These are phyloP conservation scores for Phymastichus coffea DNA, from an alignment of 1,140 invertebrate species.

Conservation along the genomic window DNA sequence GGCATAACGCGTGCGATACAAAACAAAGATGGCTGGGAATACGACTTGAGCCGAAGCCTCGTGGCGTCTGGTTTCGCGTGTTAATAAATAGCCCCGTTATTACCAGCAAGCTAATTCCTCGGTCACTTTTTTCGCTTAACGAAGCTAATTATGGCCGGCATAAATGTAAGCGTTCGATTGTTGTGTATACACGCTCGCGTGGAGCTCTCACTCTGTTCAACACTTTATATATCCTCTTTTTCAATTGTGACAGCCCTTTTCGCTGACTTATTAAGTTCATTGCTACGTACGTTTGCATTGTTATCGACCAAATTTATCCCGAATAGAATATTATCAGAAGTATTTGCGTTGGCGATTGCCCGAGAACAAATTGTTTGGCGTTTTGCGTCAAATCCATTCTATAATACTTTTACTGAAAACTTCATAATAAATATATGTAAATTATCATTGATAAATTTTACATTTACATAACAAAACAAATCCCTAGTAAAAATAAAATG, in stretches of 20 bases:
- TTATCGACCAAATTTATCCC: too few species aligned
- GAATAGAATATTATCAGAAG: too few species aligned
- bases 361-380: too few species aligned
- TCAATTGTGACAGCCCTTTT: constrained; percentile 11
- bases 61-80: constrained; percentile 49
- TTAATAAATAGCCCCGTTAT: constrained; percentile 55
- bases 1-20: constrained; percentile 14
- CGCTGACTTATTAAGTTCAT: too few species aligned
- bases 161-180: constrained; percentile 54
- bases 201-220: constrained; percentile 21
- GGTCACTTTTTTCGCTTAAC: constrained; percentile 53
- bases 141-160: constrained; percentile 54
- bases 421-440: too few species aligned
- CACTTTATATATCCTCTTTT: constrained; percentile 21
- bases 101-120: constrained; percentile 53
- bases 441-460: too few species aligned
- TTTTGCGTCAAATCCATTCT: too few species aligned
- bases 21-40: constrained; percentile 8
- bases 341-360: too few species aligned
- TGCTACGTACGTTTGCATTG: too few species aligned
- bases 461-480: too few species aligned
- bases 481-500: too few species aligned
- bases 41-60: constrained; percentile 4
- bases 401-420: too few species aligned
- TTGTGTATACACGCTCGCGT: constrained; percentile 45